Evolutionary conservation across 2,888 invertebrate species (phyloP).

Genomic region (Xylophagus ater): DNA sequence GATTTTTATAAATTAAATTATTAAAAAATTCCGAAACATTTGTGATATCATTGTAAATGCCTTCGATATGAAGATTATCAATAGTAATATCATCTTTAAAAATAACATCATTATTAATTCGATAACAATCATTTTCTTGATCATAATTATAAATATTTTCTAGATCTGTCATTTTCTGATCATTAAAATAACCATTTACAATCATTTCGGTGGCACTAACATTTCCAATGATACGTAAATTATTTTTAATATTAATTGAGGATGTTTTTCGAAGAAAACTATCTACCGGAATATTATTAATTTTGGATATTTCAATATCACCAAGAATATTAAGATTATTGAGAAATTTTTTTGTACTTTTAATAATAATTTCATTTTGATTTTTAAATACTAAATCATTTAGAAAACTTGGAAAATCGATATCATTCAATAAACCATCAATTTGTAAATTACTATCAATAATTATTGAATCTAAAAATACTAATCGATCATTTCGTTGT

Average conservation of each 20-base stretch:
- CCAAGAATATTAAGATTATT: conserved; percentile 31
- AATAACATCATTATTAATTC: conserved; percentile 24
- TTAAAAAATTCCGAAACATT: conserved; percentile 24
- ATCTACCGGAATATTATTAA: conserved; percentile 36
- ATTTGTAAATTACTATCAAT: conserved; percentile 25
- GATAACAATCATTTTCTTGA: conserved; percentile 20
- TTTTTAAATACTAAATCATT: conserved; percentile 37
- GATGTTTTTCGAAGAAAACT: conserved; percentile 34
- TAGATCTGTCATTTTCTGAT: conserved; percentile 17
- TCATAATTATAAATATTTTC: conserved; percentile 26
- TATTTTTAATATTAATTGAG: conserved; percentile 22
- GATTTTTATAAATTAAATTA: conserved; percentile 27
- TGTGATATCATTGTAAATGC: conserved; percentile 24
- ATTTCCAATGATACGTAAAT: conserved; percentile 27
- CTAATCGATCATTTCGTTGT: conserved; percentile 26
- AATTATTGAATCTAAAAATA: conserved; percentile 26
- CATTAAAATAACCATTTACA: conserved; percentile 21
- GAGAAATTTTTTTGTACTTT: conserved; percentile 27
- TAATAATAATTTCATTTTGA: conserved; percentile 27
- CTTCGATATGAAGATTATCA: conserved; percentile 25
- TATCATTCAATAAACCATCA: conserved; percentile 31
- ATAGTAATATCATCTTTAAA: conserved; percentile 21
- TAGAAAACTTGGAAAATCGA: conserved; percentile 33
- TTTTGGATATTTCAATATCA: conserved; percentile 28
- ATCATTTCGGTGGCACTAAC: conserved; percentile 19